phyloP scores from a whole-genome alignment of 2,888 invertebrate species.

The Subacronicta megacephala region DNA sequence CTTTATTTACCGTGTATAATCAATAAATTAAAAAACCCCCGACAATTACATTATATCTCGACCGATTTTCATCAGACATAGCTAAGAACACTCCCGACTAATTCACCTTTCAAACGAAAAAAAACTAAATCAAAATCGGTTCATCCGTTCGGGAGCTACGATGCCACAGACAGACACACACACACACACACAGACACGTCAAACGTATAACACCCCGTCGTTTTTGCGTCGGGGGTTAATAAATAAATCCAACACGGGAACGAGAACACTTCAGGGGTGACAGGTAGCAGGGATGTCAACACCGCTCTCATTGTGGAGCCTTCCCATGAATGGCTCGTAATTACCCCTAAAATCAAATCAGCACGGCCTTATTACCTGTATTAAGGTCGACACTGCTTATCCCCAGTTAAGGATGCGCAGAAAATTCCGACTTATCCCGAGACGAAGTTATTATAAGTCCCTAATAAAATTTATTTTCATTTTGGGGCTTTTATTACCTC shows the following conservation, averaged over 20 bases:
- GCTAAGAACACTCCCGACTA: no score
- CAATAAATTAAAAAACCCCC: no score
- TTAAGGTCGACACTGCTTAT: conserved; percentile 1
- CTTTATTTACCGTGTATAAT: not conserved
- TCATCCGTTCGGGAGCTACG: no score
- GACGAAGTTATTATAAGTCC: not conserved
- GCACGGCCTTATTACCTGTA: conserved; percentile 5
- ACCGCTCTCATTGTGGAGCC: conserved; percentile 1
- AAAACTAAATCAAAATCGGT: no score
- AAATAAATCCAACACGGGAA: conserved; percentile 30
- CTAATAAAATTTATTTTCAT: not conserved
- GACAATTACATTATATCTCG: no score
- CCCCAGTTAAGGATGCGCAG: not conserved
- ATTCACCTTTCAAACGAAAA: no score
- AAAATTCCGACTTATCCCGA: not conserved
- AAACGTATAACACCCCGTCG: no score
- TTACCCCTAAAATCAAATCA: conserved; percentile 13
- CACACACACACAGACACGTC: no score
- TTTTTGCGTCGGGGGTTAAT: no score
- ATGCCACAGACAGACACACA: no score
- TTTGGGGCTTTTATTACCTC: not conserved
- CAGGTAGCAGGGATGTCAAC: not conserved
- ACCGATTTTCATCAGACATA: no score
- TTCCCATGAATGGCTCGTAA: conserved; percentile 14
- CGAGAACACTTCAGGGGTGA: not conserved